These are phyloP conservation scores for Mohoua ochrocephala DNA, from an alignment of 2,113 vertebrate genomes.

Conservation along the genomic window DNA sequence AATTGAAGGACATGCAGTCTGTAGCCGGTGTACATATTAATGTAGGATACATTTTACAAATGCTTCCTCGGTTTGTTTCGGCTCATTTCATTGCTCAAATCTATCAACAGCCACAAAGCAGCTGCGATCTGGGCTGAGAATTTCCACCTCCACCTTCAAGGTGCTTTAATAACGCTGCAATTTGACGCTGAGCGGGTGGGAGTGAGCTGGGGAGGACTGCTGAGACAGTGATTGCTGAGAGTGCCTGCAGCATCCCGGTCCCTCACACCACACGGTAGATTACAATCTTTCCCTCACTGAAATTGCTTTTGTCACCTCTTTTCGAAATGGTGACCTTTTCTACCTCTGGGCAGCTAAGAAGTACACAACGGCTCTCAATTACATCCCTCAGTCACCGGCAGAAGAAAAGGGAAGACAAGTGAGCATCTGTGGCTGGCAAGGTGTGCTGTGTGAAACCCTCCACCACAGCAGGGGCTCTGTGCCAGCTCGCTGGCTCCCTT, in stretches of 20 bases:
- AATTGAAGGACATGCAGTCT: background rate
- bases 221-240: constrained; percentile 46
- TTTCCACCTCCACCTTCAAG: constrained; percentile 19
- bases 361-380: constrained; percentile 31
- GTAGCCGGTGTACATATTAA: background rate
- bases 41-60: background rate
- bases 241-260: constrained; percentile 35
- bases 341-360: constrained; percentile 31
- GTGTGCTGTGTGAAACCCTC: background rate
- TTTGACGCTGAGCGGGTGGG: background rate
- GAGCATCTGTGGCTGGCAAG: background rate
- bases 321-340: constrained; percentile 44
- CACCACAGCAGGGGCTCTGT: background rate
- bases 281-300: constrained; percentile 49
- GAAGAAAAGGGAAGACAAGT: background rate
- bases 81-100: constrained; percentile 5
- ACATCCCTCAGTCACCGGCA: background rate
- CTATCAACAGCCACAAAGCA: background rate
- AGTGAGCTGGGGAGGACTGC: constrained; percentile 28
- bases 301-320: constrained; percentile 66
- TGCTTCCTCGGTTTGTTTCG: background rate
- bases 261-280: constrained; percentile 28
- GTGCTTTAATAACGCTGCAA: constrained; percentile 25
- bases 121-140: background rate
- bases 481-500: background rate